These are phyloP conservation scores for Drosophila kurseongensis DNA, from an alignment of 1,140 invertebrate species.

Conservation along the genomic window DNA sequence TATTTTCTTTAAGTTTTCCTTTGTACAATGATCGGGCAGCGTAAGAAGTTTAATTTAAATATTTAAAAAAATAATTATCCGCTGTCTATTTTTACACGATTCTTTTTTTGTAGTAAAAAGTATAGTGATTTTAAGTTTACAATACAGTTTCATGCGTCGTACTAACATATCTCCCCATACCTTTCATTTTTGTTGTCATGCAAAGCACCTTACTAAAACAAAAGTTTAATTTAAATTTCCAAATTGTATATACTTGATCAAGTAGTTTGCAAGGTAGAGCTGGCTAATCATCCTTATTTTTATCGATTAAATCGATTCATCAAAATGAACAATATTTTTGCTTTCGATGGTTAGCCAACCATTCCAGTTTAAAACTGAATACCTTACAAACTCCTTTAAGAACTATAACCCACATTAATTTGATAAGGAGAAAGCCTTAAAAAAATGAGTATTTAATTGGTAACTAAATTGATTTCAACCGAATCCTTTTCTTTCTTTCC, in stretches of 20 bases:
- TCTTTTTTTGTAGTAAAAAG: slow-evolving; percentile 17
- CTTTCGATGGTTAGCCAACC: neutral
- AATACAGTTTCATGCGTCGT: slow-evolving; percentile 35
- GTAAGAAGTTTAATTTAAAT: neutral
- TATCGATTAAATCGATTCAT: too few relatives aligned
- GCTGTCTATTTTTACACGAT: slow-evolving; percentile 5
- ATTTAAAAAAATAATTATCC: neutral
- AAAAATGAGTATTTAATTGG: slow-evolving; percentile 35
- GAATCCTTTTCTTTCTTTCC: slow-evolving; percentile 58
- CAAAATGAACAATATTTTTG: too few relatives aligned
- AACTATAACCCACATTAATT: neutral
- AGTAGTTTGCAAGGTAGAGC: neutral
- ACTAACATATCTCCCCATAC: slow-evolving; percentile 11
- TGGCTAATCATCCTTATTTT: neutral
- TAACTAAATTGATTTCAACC: slow-evolving; percentile 59
- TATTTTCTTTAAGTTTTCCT: slow-evolving; percentile 1
- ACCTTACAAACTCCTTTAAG: neutral
- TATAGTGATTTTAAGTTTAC: slow-evolving; percentile 15
- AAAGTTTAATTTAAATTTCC: slow-evolving; percentile 1
- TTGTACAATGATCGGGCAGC: slow-evolving; percentile 2
- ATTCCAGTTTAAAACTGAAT: neutral
- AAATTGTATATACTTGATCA: neutral
- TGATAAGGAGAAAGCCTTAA: slow-evolving; percentile 2
- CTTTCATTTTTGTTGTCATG: slow-evolving; percentile 7
- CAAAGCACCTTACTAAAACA: slow-evolving; percentile 9